phyloP scores from a whole-genome alignment of 2,888 invertebrate genomes.

The Oscheius sp. region DNA sequence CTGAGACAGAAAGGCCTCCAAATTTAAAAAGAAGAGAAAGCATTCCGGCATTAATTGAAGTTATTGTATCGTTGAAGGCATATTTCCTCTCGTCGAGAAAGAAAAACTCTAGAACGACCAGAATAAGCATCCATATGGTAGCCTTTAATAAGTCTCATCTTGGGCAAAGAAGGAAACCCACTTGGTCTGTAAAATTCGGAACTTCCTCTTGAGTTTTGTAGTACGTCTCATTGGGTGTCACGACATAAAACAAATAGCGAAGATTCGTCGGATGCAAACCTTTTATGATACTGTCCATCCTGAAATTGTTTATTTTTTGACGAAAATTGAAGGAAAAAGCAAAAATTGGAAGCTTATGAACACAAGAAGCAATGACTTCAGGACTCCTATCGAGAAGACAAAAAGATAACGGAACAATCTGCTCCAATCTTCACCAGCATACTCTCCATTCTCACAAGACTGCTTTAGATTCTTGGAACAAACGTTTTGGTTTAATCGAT shows the following conservation, averaged over 20 bases:
- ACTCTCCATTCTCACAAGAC: too few relatives aligned
- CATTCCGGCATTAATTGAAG: constrained; percentile 68
- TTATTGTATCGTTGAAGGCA: constrained; percentile 52
- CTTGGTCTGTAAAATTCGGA: constrained; percentile 40
- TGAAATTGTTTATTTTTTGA: neutral
- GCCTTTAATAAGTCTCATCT: constrained; percentile 22
- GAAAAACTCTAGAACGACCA: constrained; percentile 41
- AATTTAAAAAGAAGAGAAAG: constrained; percentile 67
- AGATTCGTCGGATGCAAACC: constrained; percentile 35
- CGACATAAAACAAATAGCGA: constrained; percentile 56
- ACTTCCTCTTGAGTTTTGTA: constrained; percentile 35
- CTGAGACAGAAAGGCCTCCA: constrained; percentile 42
- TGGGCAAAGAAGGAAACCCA: neutral
- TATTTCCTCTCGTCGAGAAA: constrained; percentile 35
- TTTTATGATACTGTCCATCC: neutral
- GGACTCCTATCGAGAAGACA: too few relatives aligned
- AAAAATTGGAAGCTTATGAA: neutral
- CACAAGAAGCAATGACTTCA: too few relatives aligned
- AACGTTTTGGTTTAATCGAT: too few relatives aligned
- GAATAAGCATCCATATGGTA: constrained; percentile 40
- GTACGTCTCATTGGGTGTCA: constrained; percentile 56
- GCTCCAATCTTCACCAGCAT: too few relatives aligned
- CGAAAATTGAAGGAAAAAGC: neutral
- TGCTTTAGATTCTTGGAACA: too few relatives aligned
- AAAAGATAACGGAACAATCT: too few relatives aligned